Evolutionary conservation across 2,888 invertebrate species (phyloP).

Genomic region (Halocaridina rubra): DNA sequence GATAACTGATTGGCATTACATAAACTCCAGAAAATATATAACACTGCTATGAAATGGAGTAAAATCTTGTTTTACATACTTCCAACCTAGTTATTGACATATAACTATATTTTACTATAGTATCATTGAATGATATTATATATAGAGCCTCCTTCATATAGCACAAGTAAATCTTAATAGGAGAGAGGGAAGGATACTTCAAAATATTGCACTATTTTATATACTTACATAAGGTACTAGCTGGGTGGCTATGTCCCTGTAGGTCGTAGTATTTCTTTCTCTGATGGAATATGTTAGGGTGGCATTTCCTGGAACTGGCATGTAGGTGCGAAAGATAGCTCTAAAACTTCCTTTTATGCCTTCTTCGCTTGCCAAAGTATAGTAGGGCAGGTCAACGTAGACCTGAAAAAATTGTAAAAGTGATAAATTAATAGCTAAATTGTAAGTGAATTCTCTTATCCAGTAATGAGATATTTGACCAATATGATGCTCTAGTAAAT

Average conservation of each 20-base stretch:
- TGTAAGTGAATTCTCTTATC: neutral
- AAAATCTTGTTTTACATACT: too few relatives aligned
- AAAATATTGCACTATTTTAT: too few relatives aligned
- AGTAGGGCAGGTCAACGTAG: slow-evolving; percentile 37
- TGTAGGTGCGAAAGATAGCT: slow-evolving; percentile 25
- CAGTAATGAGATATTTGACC: neutral
- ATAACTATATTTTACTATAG: too few relatives aligned
- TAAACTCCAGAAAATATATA: too few relatives aligned
- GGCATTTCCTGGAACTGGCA: slow-evolving; percentile 12
- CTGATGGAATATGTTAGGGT: slow-evolving; percentile 24
- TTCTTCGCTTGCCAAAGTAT: neutral
- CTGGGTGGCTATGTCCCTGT: slow-evolving; percentile 1
- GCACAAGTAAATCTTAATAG: too few relatives aligned
- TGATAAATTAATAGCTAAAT: neutral
- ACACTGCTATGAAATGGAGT: too few relatives aligned
- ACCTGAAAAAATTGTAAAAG: neutral
- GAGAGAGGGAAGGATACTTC: too few relatives aligned
- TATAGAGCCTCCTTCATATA: too few relatives aligned
- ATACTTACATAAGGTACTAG: neutral
- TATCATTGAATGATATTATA: too few relatives aligned
- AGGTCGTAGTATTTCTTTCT: neutral
- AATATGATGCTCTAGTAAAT: neutral
- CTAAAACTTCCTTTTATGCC: slow-evolving; percentile 7
- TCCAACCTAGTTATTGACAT: too few relatives aligned
- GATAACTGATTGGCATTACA: too few relatives aligned